A percentile compares a stretch with the other conserved stretches of the same genome.
Evolutionary conservation across 2,113 vertebrate genomes (phyloP).

Genomic region (Chrysochloris asiatica): DNA sequence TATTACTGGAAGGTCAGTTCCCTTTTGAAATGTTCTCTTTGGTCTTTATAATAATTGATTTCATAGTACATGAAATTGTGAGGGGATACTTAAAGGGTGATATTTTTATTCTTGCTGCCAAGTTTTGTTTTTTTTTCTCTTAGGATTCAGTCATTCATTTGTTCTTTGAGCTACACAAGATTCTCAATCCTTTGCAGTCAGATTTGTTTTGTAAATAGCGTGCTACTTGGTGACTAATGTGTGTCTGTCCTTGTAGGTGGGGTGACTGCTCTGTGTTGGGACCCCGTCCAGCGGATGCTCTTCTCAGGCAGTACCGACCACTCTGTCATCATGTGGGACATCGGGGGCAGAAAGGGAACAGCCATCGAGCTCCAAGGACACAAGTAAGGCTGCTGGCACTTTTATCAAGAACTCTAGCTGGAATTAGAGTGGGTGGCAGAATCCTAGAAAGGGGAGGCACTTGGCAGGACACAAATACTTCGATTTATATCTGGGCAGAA

Average conservation of each 20-base stretch:
- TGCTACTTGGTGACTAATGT: background rate
- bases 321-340: slow-evolving; percentile 99
- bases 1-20: slow-evolving; percentile 3
- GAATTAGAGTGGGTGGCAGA: background rate
- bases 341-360: slow-evolving; percentile 97
- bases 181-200: background rate
- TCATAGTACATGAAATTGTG: slow-evolving; percentile 30
- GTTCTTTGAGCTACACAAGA: background rate
- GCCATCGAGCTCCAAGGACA: slow-evolving; percentile 99
- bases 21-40: slow-evolving; percentile 31
- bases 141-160: background rate
- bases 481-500: background rate
- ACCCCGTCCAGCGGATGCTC: slow-evolving; percentile 92
- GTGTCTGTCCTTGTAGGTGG: slow-evolving; percentile 86
- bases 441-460: background rate
- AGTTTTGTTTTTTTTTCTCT: background rate
- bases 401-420: background rate
- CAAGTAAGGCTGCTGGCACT: slow-evolving; percentile 87
- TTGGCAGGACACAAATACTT: background rate
- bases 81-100: background rate
- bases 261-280: slow-evolving; percentile 97
- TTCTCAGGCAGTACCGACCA: slow-evolving; percentile 98
- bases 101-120: slow-evolving; percentile 7
- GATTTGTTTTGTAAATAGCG: background rate
- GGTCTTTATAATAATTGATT: slow-evolving; percentile 41